Percentiles rank a stretch among this genome's conserved stretches.
Evolutionary conservation across 53 echinoderm and acorn worm species (phyloP).

Genomic region (Astropecten irregularis): DNA sequence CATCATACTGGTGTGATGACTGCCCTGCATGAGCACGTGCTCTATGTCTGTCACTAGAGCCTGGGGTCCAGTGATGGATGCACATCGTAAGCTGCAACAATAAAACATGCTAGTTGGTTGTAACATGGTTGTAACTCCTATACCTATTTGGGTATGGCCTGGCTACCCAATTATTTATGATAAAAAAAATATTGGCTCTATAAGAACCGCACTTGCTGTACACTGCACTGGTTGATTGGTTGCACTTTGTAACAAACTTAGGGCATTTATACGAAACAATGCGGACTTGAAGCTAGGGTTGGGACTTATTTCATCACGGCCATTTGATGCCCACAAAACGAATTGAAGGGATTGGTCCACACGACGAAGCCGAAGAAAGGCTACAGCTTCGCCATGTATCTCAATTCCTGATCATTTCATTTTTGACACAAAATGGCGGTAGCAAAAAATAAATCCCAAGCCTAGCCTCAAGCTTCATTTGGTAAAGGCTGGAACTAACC

Average conservation of each 20-base stretch:
- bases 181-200: not conserved
- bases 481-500: too few species aligned
- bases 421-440: too few species aligned
- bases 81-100: conserved; percentile 65
- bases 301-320: not conserved
- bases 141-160: not conserved
- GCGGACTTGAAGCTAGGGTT: not conserved
- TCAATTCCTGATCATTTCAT: too few species aligned
- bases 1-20: conserved; percentile 61
- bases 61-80: conserved; percentile 71
- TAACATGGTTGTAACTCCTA: too few species aligned
- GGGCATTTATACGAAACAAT: not conserved
- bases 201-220: not conserved
- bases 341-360: too few species aligned
- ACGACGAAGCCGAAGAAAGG: too few species aligned
- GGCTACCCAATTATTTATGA: not conserved
- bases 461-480: too few species aligned
- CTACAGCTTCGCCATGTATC: not conserved
- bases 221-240: not conserved
- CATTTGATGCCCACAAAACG: not conserved
- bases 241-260: too few species aligned
- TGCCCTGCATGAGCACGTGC: conserved; percentile 64
- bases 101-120: too few species aligned
- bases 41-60: conserved; percentile 41
- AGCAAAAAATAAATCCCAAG: too few species aligned